phyloP scores from a whole-genome alignment of 2,797 vertebrate genomes.

The Craterocephalus amniculus region DNA sequence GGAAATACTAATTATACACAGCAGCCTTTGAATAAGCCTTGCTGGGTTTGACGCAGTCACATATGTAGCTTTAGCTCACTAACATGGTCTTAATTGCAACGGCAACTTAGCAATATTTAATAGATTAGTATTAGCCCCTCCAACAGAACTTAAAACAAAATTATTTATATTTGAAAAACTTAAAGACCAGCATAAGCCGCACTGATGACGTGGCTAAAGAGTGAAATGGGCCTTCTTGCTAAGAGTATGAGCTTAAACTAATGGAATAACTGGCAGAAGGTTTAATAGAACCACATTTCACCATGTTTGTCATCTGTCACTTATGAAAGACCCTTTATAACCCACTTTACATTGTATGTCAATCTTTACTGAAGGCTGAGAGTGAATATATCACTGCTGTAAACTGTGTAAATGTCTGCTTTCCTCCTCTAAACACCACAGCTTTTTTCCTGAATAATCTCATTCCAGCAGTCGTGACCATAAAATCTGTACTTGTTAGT shows the following conservation, averaged over 20 bases:
- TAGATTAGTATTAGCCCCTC: neutral
- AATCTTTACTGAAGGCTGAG: conserved; percentile 16
- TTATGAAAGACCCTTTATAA: neutral
- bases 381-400: conserved; percentile 18
- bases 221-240: too few relatives aligned
- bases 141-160: neutral
- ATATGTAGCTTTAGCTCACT: neutral
- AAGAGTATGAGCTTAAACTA: neutral
- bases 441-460: conserved; percentile 59
- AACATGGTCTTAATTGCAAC: neutral
- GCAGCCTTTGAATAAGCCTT: neutral
- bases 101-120: neutral
- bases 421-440: conserved; percentile 38
- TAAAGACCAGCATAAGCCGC: neutral
- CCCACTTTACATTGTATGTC: conserved; percentile 2
- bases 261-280: conserved; percentile 5
- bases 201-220: neutral
- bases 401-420: conserved; percentile 28
- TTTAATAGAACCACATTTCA: neutral
- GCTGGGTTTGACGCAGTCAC: neutral
- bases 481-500: conserved; percentile 67
- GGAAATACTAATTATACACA: neutral
- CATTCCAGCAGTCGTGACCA: conserved; percentile 60
- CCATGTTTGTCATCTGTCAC: conserved; percentile 9
- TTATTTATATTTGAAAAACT: neutral